A percentile compares a stretch with the other conserved stretches of the same genome.
These are phyloP conservation scores for Spatulosminthurus flaviceps DNA, from an alignment of 2,888 invertebrate genomes.

Conservation along the genomic window DNA sequence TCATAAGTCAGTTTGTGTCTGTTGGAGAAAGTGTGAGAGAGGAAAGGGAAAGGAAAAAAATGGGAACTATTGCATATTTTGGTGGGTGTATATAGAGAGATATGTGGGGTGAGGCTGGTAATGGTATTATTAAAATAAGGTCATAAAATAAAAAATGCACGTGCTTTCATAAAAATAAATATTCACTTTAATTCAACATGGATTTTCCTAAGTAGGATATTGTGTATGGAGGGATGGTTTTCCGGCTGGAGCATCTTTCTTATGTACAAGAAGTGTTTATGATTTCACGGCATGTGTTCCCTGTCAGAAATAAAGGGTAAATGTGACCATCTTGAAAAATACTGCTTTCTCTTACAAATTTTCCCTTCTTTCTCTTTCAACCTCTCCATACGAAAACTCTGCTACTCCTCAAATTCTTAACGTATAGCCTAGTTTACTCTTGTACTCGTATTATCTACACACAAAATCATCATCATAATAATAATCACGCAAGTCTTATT, in stretches of 20 bases:
- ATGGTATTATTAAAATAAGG: constrained; percentile 27
- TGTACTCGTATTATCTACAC: no score
- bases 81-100: no score
- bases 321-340: constrained; percentile 10
- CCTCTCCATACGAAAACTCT: not conserved
- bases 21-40: no score
- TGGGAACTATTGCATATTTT: not conserved
- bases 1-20: no score
- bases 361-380: not conserved
- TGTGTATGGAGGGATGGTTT: not conserved
- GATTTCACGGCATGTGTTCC: not conserved
- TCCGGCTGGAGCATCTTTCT: not conserved
- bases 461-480: no score
- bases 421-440: no score
- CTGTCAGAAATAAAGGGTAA: constrained; percentile 1
- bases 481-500: no score
- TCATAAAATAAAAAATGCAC: constrained; percentile 48
- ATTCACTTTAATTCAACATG: constrained; percentile 12
- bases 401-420: no score
- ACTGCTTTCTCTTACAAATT: not conserved
- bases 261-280: not conserved
- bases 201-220: not conserved
- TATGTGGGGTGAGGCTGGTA: not conserved
- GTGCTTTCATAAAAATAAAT: constrained; percentile 48
- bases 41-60: no score